Evolutionary conservation across 2,888 invertebrate species (phyloP).

Genomic region (Agrilus mali): DNA sequence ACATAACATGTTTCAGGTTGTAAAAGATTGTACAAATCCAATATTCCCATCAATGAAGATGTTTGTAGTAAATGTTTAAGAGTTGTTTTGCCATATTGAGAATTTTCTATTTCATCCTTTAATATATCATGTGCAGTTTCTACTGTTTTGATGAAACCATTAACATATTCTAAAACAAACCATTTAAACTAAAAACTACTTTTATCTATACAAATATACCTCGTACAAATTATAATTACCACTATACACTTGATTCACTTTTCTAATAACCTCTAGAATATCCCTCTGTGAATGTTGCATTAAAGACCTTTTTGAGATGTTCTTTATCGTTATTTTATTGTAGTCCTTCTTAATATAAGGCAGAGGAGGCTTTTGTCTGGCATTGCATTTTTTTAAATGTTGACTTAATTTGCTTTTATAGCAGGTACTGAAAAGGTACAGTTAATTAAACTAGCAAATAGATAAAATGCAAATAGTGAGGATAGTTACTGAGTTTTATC

Average conservation of each 20-base stretch:
- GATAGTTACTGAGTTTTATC: constrained; percentile 57
- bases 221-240: constrained; percentile 15
- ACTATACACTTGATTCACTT: constrained; percentile 33
- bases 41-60: constrained; percentile 59
- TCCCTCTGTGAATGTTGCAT: constrained; percentile 29
- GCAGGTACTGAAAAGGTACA: constrained; percentile 40
- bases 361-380: constrained; percentile 38
- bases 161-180: constrained; percentile 1
- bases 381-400: constrained; percentile 64
- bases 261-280: constrained; percentile 32
- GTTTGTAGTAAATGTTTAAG: constrained; percentile 68
- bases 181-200: not conserved
- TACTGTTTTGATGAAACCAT: constrained; percentile 23
- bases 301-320: constrained; percentile 23
- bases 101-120: constrained; percentile 36
- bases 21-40: constrained; percentile 48
- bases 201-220: too few species aligned
- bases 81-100: constrained; percentile 47
- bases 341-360: constrained; percentile 41
- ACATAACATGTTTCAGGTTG: constrained; percentile 55
- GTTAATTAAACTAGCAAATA: not conserved
- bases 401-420: constrained; percentile 53
- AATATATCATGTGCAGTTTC: constrained; percentile 37
- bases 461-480: constrained; percentile 6
- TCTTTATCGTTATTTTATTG: constrained; percentile 31